Base-by-base conservation (phyloP, 2,888 invertebrate species). In the Melieria omissa region DNA sequence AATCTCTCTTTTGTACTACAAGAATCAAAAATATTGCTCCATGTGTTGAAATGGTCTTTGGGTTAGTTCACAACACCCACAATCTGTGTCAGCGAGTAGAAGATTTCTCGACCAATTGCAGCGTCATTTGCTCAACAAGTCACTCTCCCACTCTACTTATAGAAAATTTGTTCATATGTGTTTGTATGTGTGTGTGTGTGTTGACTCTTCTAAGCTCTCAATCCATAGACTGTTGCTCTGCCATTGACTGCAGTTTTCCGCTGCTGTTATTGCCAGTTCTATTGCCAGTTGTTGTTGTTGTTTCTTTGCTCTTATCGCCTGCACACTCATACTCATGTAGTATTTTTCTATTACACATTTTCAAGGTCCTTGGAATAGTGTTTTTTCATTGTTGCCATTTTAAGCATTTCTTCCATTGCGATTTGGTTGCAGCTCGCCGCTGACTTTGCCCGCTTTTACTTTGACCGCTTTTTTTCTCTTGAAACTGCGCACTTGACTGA, bases 321-420 rank as follows among this genome's bases (percentile, higher is more conserved):
- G 12, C 14, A n/a, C 14, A 7, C 1, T 52, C 14, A n/a, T 52
- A 10, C 8, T 49, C 8, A 49, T 49, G 9, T 52, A n/a, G 8
- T 8, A 52, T 52, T 52, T 52, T 52, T 52, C 52, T 52, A 52
- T 52, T 52, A n/a, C 52, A 52, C 52, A 6, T 52, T 52, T 52
- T 52, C 52, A 52, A 52, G 52, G 52, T 52, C 52, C 7, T 52
- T 14, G 14, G 52, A 52, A 14, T 52, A 52, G 52, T n/a, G 52
- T 52, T 52, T 52, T 52, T 52, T 8, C n/a, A n/a, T 52, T 52
- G 52, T 52, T 52, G 5, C 14, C 5, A 5, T 52, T 52, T 52
- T 52, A 52, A 52, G 14, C 12, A 52, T 52, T 52, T 52, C 52
- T 52, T 52, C 14, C 52, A 5, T 52, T 52, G 52, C 52, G 14